A percentile compares a stretch with the other conserved stretches of the same genome.
Evolutionary conservation across 2,888 invertebrate genomes (phyloP).

Genomic region (Diachrysia chrysitis): DNA sequence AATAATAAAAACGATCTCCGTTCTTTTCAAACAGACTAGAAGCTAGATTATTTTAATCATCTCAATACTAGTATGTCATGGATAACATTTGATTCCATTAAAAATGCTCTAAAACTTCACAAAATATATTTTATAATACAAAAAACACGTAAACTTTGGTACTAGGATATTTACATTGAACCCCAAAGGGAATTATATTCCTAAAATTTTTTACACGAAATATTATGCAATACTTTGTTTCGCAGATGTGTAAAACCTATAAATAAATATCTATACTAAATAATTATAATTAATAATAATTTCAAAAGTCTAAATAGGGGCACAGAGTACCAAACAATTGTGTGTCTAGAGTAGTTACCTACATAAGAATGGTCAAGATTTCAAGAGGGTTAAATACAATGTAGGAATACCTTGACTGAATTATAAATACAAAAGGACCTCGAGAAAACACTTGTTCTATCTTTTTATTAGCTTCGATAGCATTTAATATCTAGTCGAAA

Average conservation of each 20-base stretch:
- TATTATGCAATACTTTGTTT: slow-evolving; percentile 71
- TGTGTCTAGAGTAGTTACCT: not conserved
- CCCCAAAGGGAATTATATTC: slow-evolving; percentile 43
- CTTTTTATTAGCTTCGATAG: too few relatives aligned
- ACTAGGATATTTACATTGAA: slow-evolving; percentile 68
- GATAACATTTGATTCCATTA: slow-evolving; percentile 47
- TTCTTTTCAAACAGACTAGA: slow-evolving; percentile 53
- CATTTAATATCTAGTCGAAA: too few relatives aligned
- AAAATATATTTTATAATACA: slow-evolving; percentile 59
- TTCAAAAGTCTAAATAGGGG: not conserved
- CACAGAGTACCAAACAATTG: not conserved
- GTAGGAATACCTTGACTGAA: too few relatives aligned
- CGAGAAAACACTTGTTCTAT: not conserved
- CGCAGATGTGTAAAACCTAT: slow-evolving; percentile 49
- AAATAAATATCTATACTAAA: slow-evolving; percentile 50
- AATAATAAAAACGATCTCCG: slow-evolving; percentile 15
- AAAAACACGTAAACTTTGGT: slow-evolving; percentile 73
- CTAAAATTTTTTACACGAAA: slow-evolving; percentile 58
- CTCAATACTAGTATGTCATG: slow-evolving; percentile 49
- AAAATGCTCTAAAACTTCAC: slow-evolving; percentile 60
- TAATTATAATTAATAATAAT: slow-evolving; percentile 7
- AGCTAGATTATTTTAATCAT: slow-evolving; percentile 44
- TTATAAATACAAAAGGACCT: too few relatives aligned
- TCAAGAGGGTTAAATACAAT: too few relatives aligned
- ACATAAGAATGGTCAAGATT: too few relatives aligned